Percentiles rank a stretch among this genome's conserved stretches.
phyloP scores from a whole-genome alignment of 2,888 invertebrate species.

The Drosophila yooni region DNA sequence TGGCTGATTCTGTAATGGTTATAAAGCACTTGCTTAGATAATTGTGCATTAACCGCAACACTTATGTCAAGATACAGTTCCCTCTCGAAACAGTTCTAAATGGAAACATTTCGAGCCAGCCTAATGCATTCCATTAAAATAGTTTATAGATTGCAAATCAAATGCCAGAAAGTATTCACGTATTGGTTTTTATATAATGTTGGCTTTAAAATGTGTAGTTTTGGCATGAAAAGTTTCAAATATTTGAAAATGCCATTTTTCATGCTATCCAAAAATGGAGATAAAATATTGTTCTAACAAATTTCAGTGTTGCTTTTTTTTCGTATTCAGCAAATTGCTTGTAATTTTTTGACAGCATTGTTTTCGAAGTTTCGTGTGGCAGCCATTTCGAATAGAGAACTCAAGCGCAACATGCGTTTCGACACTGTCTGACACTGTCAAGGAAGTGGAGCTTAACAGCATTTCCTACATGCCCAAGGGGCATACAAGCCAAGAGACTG shows the following conservation, averaged over 20 bases:
- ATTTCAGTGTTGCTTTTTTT: neutral
- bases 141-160: neutral
- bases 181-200: neutral
- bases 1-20: neutral
- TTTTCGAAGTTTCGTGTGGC: neutral
- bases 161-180: neutral
- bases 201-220: neutral
- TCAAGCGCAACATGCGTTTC: conserved; percentile 22
- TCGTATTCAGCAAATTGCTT: neutral
- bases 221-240: rapidly evolving
- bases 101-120: neutral
- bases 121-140: neutral
- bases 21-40: neutral
- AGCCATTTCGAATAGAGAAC: conserved; percentile 4
- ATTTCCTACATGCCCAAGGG: conserved; percentile 55
- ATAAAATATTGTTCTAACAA: neutral
- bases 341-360: neutral
- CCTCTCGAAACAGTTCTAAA: neutral
- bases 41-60: conserved; percentile 1
- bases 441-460: conserved; percentile 62
- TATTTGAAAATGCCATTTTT: neutral
- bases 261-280: too few relatives aligned
- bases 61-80: neutral
- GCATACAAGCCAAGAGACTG: conserved; percentile 9
- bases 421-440: conserved; percentile 48